Evolutionary conservation across 2,888 invertebrate genomes (phyloP).

Genomic region (Cerceris ruficornis): DNA sequence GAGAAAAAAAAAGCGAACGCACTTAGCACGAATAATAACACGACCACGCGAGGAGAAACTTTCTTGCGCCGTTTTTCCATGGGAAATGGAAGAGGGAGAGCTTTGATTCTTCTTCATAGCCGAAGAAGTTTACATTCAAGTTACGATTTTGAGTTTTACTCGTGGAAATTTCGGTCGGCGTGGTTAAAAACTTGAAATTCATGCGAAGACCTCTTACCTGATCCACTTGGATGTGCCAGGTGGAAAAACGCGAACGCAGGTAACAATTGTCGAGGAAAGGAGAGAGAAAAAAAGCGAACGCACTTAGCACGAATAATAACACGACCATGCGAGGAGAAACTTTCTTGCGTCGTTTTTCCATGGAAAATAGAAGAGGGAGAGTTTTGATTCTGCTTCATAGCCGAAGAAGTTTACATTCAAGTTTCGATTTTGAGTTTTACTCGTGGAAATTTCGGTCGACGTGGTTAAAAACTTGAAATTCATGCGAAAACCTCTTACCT

Average conservation of each 20-base stretch:
- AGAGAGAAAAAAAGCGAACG: background rate
- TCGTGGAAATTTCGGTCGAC: too few relatives aligned
- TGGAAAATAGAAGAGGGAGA: too few relatives aligned
- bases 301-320: background rate
- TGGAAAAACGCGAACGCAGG: conserved; percentile 84
- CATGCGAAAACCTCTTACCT: background rate
- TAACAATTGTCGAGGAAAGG: background rate
- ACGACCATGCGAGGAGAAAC: background rate
- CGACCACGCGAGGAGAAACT: background rate
- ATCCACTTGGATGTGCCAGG: conserved; percentile 83
- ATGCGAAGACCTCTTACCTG: conserved; percentile 8
- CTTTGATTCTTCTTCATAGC: background rate
- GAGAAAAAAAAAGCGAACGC: background rate
- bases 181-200: background rate
- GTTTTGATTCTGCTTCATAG: background rate
- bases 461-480: background rate
- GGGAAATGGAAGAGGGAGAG: too few relatives aligned
- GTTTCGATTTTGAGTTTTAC: too few relatives aligned
- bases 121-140: background rate
- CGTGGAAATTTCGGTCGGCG: too few relatives aligned
- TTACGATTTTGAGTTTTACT: too few relatives aligned
- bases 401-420: background rate
- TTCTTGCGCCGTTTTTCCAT: too few relatives aligned
- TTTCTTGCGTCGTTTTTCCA: too few relatives aligned
- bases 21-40: background rate